Percentiles rank a stretch among this genome's conserved stretches.
These are phyloP conservation scores for Orchesella cincta DNA, from an alignment of 1,140 invertebrate species.

Conservation along the genomic window DNA sequence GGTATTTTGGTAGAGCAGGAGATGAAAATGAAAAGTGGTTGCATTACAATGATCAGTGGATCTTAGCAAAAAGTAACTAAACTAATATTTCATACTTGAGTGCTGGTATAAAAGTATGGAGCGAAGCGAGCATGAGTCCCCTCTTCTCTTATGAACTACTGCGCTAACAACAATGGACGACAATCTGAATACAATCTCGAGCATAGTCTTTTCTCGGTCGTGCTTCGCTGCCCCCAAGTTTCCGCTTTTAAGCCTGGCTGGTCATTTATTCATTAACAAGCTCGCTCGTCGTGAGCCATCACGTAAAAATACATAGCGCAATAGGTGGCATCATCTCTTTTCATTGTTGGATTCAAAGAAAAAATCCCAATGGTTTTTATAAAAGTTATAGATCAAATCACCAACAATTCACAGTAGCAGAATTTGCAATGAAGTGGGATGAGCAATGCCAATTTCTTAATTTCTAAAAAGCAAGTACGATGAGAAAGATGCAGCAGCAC, in stretches of 20 bases:
- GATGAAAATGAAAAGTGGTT: background rate
- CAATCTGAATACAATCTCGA: background rate
- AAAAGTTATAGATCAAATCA: background rate
- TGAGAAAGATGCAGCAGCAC: background rate
- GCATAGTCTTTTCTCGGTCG: slow-evolving; percentile 34
- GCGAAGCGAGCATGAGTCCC: background rate
- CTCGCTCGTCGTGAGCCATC: background rate
- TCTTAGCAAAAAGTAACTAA: background rate
- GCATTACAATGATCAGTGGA: background rate
- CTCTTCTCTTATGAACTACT: background rate
- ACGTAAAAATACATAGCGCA: background rate
- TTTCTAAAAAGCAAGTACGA: background rate
- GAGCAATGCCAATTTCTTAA: background rate
- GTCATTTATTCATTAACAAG: background rate
- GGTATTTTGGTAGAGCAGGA: too few species aligned
- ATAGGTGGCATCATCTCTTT: background rate
- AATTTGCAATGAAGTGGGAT: background rate
- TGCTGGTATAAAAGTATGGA: background rate
- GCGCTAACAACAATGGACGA: background rate
- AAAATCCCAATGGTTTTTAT: background rate
- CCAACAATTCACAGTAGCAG: background rate
- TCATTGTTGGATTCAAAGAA: background rate
- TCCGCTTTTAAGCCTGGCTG: slow-evolving; percentile 36
- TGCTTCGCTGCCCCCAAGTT: slow-evolving; percentile 44
- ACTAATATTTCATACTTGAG: background rate